Evolutionary conservation across 1,140 invertebrate species (phyloP), one percentile per base, ranked within the genome.

Genomic region (Cataglyphis hispanica): DNA sequence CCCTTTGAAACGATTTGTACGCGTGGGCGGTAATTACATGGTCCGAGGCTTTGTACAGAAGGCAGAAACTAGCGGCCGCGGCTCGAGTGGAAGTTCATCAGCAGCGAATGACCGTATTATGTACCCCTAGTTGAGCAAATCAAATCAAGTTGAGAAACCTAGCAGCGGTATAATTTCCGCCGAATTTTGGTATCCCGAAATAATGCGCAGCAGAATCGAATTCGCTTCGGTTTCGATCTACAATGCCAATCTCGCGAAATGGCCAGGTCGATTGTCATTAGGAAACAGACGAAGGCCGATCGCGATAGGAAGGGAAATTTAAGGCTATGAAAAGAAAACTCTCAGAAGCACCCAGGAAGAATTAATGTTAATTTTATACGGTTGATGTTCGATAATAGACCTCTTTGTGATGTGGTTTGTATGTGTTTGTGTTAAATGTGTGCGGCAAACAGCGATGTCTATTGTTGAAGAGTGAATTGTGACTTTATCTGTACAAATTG

Each of bases 321-420:
- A 80, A 80, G 34, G 13, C 10, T 46, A 2, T 22, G 46, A 34
- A 66, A 37, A 66, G 58, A 22, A 75, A 34, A 13, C 22, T 60
- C 16, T 11, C n/a, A n/a, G 50, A 63, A 40, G 64, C 31, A 40
- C 6, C 31, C 25, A 16, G 3, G 43, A 27, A 58, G 37, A 22
- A 74, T 74, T 78, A 81, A 70, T 81, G 66, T 11, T 81, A 25
- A 81, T 81, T 81, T 81, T 81, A 81, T 58, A 78, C 76, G 13
- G 27, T 19, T 50, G 19, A 81, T 31, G 25, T 81, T 70, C 50
- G 77, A 70, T 58, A 81, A 81, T 43, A 81, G 34, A 70, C 31
- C 31, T 40, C 27, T 70, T 70, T 70, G 43, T 40, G 46, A 50
- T 50, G 46, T 16, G 7, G 7, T 56, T 34, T 63, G 27, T 63